These are phyloP conservation scores for Pyxicephalus adspersus DNA, from an alignment of 2,113 vertebrate genomes.

Conservation along the genomic window DNA sequence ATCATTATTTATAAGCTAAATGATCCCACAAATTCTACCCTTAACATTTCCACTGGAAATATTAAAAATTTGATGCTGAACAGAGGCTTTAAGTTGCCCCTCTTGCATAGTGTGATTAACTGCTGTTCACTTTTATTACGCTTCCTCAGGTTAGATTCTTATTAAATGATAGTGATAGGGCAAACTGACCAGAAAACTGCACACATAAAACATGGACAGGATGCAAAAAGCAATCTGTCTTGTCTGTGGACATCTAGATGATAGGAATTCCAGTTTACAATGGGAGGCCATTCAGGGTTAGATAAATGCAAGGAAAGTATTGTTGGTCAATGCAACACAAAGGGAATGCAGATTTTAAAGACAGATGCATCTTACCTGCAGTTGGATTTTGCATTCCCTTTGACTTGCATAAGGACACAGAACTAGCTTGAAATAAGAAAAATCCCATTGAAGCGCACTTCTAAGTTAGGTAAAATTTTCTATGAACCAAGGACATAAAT, in stretches of 20 bases:
- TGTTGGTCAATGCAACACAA: too few species aligned
- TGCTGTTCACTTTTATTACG: background rate
- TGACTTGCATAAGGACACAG: too few species aligned
- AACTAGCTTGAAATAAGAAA: too few species aligned
- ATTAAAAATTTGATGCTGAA: conserved; percentile 53
- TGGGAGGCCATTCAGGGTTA: too few species aligned
- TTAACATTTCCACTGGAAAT: conserved; percentile 75
- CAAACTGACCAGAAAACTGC: background rate
- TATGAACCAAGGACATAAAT: too few species aligned
- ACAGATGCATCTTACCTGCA: too few species aligned
- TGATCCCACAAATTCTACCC: conserved; percentile 75
- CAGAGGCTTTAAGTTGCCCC: conserved; percentile 14
- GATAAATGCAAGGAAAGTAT: too few species aligned
- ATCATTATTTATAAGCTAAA: conserved; percentile 80
- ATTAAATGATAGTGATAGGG: background rate
- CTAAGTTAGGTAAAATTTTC: too few species aligned
- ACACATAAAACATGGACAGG: background rate
- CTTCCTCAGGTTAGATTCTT: background rate
- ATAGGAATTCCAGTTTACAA: too few species aligned
- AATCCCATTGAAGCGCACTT: too few species aligned
- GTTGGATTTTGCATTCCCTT: too few species aligned
- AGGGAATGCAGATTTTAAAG: too few species aligned
- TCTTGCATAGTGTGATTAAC: background rate
- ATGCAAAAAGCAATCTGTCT: background rate
- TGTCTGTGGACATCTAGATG: background rate